Evolutionary conservation across 2,113 vertebrate species (phyloP).

Genomic region (Taxidea taxus): DNA sequence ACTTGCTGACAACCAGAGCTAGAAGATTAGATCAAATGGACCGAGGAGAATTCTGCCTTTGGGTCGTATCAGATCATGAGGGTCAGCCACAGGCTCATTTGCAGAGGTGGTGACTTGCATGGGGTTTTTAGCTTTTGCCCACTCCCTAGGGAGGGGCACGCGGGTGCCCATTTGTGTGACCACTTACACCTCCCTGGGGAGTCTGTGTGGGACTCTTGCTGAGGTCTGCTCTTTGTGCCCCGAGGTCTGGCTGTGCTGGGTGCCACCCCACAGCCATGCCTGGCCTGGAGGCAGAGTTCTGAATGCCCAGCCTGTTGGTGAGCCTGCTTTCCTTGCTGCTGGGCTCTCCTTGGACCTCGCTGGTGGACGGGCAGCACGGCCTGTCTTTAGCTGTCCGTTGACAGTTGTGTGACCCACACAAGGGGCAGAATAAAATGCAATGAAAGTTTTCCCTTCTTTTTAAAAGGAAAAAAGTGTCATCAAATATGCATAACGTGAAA

Average conservation of each 20-base stretch:
- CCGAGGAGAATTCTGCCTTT: background rate
- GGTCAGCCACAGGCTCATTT: background rate
- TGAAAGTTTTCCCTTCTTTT: background rate
- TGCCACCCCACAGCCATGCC: background rate
- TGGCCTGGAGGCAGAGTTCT: background rate
- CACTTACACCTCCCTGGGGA: background rate
- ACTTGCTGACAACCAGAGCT: fast-evolving
- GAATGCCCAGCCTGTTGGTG: background rate
- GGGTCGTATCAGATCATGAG: background rate
- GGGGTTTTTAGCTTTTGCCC: background rate
- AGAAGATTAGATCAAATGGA: background rate
- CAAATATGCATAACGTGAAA: background rate
- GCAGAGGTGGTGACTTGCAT: background rate
- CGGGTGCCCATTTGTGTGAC: fast-evolving
- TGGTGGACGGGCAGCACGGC: fast-evolving
- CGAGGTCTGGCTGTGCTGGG: background rate
- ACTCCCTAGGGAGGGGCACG: background rate
- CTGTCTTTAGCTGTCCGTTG: background rate
- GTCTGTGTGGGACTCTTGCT: background rate
- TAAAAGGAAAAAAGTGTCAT: background rate
- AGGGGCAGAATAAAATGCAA: background rate
- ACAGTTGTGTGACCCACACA: background rate
- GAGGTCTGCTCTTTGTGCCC: background rate
- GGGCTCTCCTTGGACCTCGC: background rate
- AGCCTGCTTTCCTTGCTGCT: background rate